Evolutionary conservation across 2,113 vertebrate species (phyloP).

Genomic region (Percina caprodes): DNA sequence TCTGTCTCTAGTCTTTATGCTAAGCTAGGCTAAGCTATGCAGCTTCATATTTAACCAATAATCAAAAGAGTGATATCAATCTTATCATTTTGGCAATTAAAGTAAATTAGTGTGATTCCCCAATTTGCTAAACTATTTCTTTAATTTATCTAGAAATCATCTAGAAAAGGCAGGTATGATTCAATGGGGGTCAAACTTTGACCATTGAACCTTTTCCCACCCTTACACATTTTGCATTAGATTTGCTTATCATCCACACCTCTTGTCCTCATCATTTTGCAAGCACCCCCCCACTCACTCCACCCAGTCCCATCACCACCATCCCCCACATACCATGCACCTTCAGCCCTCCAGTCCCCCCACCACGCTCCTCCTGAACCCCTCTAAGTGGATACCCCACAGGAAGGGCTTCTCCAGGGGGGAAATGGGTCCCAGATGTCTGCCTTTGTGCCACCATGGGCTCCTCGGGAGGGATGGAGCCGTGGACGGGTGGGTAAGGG

Average conservation of each 20-base stretch:
- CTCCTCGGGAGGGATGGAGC: constrained; percentile 78
- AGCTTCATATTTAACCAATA: background rate
- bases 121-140: background rate
- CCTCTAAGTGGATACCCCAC: constrained; percentile 84
- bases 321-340: constrained; percentile 59
- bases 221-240: background rate
- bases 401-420: constrained; percentile 82
- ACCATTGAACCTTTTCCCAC: background rate
- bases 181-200: background rate
- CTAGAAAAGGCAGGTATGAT: background rate
- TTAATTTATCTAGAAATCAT: background rate
- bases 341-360: constrained; percentile 48
- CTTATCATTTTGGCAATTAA: background rate
- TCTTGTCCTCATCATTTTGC: constrained; percentile 22
- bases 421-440: constrained; percentile 86
- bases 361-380: constrained; percentile 48
- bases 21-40: background rate
- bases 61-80: background rate
- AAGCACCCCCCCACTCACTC: constrained; percentile 1
- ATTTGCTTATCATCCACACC: constrained; percentile 51
- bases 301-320: constrained; percentile 39
- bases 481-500: constrained; percentile 61
- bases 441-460: constrained; percentile 76
- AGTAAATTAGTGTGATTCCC: no score
- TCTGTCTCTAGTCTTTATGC: background rate